These are phyloP conservation scores for Dione juno DNA, from an alignment of 2,888 invertebrate genomes.

Conservation along the genomic window DNA sequence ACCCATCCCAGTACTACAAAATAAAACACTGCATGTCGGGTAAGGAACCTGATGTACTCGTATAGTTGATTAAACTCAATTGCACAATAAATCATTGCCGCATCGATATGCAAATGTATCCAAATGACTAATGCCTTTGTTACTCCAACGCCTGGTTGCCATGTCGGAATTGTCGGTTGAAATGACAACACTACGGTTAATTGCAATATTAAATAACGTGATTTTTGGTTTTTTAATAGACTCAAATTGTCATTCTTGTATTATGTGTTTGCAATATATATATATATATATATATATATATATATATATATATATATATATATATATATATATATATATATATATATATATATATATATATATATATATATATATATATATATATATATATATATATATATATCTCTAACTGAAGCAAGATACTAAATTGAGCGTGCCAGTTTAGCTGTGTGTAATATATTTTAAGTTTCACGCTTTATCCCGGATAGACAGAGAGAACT, in stretches of 20 bases:
- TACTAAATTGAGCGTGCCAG: no score
- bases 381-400: no score
- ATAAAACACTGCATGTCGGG: not conserved
- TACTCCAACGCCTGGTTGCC: conserved; percentile 13
- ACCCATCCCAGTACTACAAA: not conserved
- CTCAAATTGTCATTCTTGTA: not conserved
- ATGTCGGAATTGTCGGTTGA: not conserved
- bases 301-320: no score
- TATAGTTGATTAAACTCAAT: conserved; percentile 4
- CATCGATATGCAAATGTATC: conserved; percentile 12
- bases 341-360: no score
- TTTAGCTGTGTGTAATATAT: no score
- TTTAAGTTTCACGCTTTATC: no score
- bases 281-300: no score
- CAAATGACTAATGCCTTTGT: conserved; percentile 16
- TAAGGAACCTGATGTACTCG: not conserved
- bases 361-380: no score
- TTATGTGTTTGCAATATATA: not conserved
- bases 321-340: no score
- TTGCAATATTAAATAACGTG: conserved; percentile 4
- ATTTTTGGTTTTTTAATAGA: conserved; percentile 15
- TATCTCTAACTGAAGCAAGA: no score
- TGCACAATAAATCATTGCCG: conserved; percentile 4
- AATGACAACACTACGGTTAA: not conserved
- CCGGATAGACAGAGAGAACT: no score